Conservation (phyloP, 2,797 vertebrate genomes). For the Malurus splendens region DNA sequence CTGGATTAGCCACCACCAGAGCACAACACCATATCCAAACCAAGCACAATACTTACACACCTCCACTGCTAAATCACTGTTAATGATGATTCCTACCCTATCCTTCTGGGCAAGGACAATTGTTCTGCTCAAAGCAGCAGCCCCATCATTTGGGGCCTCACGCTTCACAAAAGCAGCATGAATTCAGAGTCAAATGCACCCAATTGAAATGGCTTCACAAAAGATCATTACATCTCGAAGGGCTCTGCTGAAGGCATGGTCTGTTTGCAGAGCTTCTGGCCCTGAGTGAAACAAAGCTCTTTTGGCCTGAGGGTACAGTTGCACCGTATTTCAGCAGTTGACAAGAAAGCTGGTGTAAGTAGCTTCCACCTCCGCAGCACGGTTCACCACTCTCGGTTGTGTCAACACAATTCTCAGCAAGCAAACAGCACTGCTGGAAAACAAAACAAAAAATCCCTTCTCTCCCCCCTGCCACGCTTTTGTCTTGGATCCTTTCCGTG, state of each 20-base stretch:
- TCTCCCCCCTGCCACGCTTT: not conserved
- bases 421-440: conserved; percentile 24
- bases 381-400: conserved; percentile 9
- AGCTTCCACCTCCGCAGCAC: conserved; percentile 1
- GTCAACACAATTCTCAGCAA: conserved; percentile 27
- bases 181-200: not conserved
- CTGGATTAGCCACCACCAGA: not conserved
- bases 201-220: not conserved
- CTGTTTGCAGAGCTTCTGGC: conserved; percentile 23
- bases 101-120: not conserved
- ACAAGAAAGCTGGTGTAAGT: not conserved
- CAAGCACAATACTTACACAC: not conserved
- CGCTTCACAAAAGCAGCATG: not conserved
- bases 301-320: not conserved
- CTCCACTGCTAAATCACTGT: not conserved
- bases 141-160: not conserved
- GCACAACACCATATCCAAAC: not conserved
- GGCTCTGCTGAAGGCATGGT: not conserved
- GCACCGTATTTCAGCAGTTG: not conserved
- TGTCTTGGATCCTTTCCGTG: not conserved
- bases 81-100: not conserved
- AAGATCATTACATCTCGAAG: not conserved
- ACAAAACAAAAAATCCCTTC: conserved; percentile 4
- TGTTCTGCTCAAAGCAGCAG: not conserved
- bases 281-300: not conserved